Conservation (phyloP, 2,888 invertebrate species). For the Apomyelois bistriatella region DNA sequence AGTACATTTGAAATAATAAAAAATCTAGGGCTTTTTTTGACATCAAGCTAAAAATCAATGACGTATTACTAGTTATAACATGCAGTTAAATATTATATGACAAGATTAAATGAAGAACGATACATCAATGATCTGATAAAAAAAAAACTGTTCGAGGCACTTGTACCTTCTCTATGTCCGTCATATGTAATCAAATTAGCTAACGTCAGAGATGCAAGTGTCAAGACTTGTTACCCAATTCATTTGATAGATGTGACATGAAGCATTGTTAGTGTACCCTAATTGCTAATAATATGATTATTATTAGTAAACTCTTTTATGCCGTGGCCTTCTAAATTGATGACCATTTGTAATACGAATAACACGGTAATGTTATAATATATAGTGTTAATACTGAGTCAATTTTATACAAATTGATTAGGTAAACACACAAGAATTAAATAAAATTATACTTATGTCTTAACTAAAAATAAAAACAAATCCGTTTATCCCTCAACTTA, state of each 20-base stretch:
- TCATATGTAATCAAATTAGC: conserved; percentile 48
- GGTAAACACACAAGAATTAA: too few species aligned
- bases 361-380: too few species aligned
- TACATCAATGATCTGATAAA: background rate
- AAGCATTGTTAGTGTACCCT: conserved; percentile 46
- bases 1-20: too few species aligned
- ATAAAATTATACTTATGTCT: too few species aligned
- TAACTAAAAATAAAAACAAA: too few species aligned
- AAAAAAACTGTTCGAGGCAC: conserved; percentile 26
- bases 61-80: too few species aligned
- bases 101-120: background rate
- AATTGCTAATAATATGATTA: conserved; percentile 69
- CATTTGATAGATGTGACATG: conserved; percentile 44
- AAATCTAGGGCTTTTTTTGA: too few species aligned
- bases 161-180: conserved; percentile 32
- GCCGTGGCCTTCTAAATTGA: conserved; percentile 30
- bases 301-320: conserved; percentile 44
- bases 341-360: conserved; percentile 27
- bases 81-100: background rate
- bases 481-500: too few species aligned
- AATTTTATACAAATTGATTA: too few species aligned
- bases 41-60: too few species aligned
- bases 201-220: conserved; percentile 50
- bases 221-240: conserved; percentile 53
- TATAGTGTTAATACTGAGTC: background rate